Evolutionary conservation across 1,140 invertebrate species (phyloP), one percentile per base, ranked within the genome.

Genomic region (Drosophila sp.): DNA sequence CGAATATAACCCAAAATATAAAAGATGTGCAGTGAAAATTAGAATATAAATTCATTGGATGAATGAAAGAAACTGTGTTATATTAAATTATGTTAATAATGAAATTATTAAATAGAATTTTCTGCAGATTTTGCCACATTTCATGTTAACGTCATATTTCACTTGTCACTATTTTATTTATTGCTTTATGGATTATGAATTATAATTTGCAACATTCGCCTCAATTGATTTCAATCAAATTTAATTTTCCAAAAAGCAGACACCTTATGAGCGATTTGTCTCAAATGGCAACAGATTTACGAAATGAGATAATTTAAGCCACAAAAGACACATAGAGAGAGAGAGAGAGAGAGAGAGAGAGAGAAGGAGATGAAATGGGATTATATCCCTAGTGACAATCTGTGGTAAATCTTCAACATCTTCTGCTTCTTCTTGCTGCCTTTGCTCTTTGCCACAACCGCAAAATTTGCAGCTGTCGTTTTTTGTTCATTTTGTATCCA

Each of bases 391-490:
- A 51, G 13, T 34, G 48, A 51, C 27, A 51, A 14, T 5, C 48
- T 51, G 48, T 51, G 48, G 48, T 51, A 7, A 51, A 25, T 51
- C 41, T 43, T n/a, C 6, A 8, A 4, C 8, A 9, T 43, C 36
- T 38, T 11, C 9, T 13, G 4, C 36, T 38, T 11, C 36, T 4
- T 9, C 13, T 7, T 8, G 32, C 38, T 11, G 11, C 34, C 18
- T 40, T 32, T 50, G n/a, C 11, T 13, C n/a, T 13, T 14, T 34
- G 38, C 34, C 21, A 51, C 27, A 54, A 21, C 16, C 21, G 38
- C 34, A 38, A 9, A 36, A 61, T 50, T 61, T 61, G 58, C 32
- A 61, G 45, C 58, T 61, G 58, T 61, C 58, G 46, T 50, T 50
- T 50, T 50, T 50, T 48, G 45, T 48, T 27, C 27, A 29, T 46